phyloP scores from a whole-genome alignment of 2,888 invertebrate genomes.

The Hyalella azteca region DNA sequence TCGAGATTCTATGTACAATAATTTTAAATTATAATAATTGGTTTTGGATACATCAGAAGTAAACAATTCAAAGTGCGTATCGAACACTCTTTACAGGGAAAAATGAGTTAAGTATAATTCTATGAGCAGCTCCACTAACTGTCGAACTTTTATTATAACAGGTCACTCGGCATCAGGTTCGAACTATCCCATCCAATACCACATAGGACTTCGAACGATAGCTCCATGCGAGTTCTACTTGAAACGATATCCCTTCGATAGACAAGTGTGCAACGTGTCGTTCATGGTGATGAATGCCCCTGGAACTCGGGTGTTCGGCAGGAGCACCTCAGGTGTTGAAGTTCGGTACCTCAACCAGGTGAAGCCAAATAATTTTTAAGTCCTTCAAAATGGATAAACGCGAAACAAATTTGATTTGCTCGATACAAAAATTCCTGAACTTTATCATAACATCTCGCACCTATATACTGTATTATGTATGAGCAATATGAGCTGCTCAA shows the following conservation, averaged over 20 bases:
- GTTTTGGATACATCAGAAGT: too few species aligned
- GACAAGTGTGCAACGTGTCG: conserved; percentile 53
- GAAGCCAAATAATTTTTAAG: too few species aligned
- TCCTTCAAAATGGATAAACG: background rate
- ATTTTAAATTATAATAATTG: too few species aligned
- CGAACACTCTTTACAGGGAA: too few species aligned
- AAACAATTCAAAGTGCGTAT: too few species aligned
- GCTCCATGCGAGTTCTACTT: conserved; percentile 50
- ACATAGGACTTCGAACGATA: conserved; percentile 46
- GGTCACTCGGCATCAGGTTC: conserved; percentile 50
- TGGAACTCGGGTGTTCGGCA: conserved; percentile 45
- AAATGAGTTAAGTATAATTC: too few species aligned
- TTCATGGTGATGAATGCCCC: conserved; percentile 55
- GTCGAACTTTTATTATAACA: conserved; percentile 15
- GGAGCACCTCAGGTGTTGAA: conserved; percentile 14
- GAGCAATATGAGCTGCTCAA: too few species aligned
- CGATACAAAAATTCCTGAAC: too few species aligned
- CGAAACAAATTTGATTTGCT: too few species aligned
- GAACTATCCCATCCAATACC: conserved; percentile 39
- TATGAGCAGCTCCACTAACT: too few species aligned
- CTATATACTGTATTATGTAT: too few species aligned
- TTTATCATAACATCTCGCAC: too few species aligned
- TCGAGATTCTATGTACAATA: background rate
- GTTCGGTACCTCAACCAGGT: conserved; percentile 50
- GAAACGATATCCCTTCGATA: conserved; percentile 51